Conservation (phyloP, 2,113 vertebrate species). For the Oncorhynchus keta region DNA sequence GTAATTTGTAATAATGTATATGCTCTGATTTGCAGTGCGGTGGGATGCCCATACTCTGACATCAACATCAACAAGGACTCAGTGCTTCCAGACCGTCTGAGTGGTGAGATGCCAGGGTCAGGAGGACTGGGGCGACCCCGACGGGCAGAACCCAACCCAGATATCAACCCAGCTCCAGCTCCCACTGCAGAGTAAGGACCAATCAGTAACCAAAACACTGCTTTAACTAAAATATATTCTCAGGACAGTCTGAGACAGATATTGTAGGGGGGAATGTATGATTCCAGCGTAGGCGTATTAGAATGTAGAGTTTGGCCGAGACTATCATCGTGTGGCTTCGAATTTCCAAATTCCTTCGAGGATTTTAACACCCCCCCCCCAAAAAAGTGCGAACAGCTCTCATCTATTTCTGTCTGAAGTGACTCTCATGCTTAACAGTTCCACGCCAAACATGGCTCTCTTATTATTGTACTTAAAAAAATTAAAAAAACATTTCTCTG, state of each 20-base stretch:
- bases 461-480: too few relatives aligned
- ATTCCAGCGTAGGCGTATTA: too few relatives aligned
- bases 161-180: slow-evolving; percentile 55
- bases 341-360: too few relatives aligned
- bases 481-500: too few relatives aligned
- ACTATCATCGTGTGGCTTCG: too few relatives aligned
- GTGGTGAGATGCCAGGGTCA: slow-evolving; percentile 76
- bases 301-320: too few relatives aligned
- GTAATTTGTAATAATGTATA: not conserved
- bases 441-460: too few relatives aligned
- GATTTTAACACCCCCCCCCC: too few relatives aligned
- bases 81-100: slow-evolving; percentile 81
- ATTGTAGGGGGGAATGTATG: too few relatives aligned
- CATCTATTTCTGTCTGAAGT: not conserved
- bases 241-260: too few relatives aligned
- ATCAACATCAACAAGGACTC: slow-evolving; percentile 83
- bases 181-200: slow-evolving; percentile 72
- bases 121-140: slow-evolving; percentile 67
- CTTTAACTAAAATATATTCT: too few relatives aligned
- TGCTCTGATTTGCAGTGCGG: slow-evolving; percentile 63
- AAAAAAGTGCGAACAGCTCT: not conserved
- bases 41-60: slow-evolving; percentile 84
- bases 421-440: not conserved
- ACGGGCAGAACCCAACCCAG: slow-evolving; percentile 63
- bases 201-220: not conserved